Evolutionary conservation across 2,888 invertebrate species (phyloP).

Genomic region (Lasioglossum vierecki): DNA sequence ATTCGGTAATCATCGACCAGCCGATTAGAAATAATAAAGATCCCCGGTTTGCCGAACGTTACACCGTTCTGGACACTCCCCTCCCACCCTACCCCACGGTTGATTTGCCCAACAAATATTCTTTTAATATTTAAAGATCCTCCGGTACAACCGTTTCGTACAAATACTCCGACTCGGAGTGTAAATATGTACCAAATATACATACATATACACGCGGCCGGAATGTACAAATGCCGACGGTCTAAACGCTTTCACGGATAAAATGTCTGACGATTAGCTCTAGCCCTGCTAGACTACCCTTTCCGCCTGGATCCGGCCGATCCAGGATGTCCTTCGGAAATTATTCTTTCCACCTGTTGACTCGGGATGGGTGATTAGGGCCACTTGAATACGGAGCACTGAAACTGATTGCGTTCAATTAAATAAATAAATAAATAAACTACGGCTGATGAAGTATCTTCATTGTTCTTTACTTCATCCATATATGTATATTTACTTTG

Average conservation of each 20-base stretch:
- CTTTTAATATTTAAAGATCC: slow-evolving; percentile 72
- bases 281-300: not conserved
- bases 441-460: too few species aligned
- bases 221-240: slow-evolving; percentile 55
- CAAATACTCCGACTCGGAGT: slow-evolving; percentile 51
- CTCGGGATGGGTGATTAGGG: not conserved
- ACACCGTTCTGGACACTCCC: not conserved
- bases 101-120: slow-evolving; percentile 66
- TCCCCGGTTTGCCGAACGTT: not conserved
- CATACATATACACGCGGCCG: slow-evolving; percentile 52
- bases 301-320: not conserved
- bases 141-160: slow-evolving; percentile 59
- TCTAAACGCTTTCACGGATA: slow-evolving; percentile 41
- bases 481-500: too few species aligned
- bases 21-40: slow-evolving; percentile 67
- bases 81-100: not conserved
- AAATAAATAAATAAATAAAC: too few species aligned
- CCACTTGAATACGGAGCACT: too few species aligned
- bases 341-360: slow-evolving; percentile 1
- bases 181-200: slow-evolving; percentile 68
- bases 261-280: slow-evolving; percentile 24
- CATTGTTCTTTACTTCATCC: too few species aligned
- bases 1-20: slow-evolving; percentile 56
- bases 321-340: not conserved
- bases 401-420: too few species aligned